phyloP scores from a whole-genome alignment of 2,888 invertebrate genomes.

The Ommatoiulus sabulosus region DNA sequence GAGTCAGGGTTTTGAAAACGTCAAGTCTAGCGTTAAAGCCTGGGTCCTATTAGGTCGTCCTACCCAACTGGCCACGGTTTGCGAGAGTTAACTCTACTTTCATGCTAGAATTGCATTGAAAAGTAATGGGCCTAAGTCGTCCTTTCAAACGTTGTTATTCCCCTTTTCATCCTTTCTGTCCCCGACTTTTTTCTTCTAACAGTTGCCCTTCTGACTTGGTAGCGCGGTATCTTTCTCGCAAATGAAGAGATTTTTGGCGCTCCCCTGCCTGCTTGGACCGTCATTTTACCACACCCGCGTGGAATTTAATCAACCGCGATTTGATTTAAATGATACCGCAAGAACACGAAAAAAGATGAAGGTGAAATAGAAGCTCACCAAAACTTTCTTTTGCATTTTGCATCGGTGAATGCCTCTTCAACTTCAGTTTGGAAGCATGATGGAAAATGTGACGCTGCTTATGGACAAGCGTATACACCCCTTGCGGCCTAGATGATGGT shows the following conservation, averaged over 20 bases:
- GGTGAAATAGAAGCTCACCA: not conserved
- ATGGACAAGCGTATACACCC: not conserved
- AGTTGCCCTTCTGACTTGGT: conserved; percentile 56
- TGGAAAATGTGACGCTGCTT: not conserved
- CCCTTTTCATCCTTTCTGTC: conserved; percentile 49
- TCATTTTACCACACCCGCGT: conserved; percentile 10
- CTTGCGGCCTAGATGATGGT: no score
- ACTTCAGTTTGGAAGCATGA: not conserved
- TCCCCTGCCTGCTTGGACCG: not conserved
- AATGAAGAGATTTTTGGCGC: not conserved
- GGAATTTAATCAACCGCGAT: conserved; percentile 49
- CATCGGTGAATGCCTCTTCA: not conserved
- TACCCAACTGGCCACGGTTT: conserved; percentile 49
- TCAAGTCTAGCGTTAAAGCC: conserved; percentile 54
- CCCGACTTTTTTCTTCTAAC: conserved; percentile 31
- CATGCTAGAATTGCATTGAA: conserved; percentile 54
- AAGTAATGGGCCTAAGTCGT: conserved; percentile 45
- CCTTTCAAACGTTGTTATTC: conserved; percentile 22
- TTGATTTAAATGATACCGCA: conserved; percentile 42
- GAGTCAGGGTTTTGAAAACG: conserved; percentile 55
- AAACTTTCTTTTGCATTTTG: not conserved
- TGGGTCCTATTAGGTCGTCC: conserved; percentile 47
- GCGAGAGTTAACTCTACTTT: conserved; percentile 53
- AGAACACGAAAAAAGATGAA: not conserved
- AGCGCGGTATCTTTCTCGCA: not conserved